Percentiles rank a stretch among this genome's conserved stretches.
Evolutionary conservation across 1,140 invertebrate genomes (phyloP).

Genomic region (Ylistrum balloti): DNA sequence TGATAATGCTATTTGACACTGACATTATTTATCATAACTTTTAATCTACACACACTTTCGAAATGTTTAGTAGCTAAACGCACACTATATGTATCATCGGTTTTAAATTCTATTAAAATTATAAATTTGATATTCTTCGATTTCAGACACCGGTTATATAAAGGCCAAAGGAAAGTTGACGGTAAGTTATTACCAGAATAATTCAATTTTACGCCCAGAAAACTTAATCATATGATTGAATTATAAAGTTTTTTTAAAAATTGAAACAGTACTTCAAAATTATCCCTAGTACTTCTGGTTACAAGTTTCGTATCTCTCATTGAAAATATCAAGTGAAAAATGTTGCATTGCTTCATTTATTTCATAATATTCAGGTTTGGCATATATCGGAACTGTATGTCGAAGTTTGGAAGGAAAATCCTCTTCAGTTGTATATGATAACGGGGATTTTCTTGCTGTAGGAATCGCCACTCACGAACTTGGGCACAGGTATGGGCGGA

Average conservation of each 20-base stretch:
- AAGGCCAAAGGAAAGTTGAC: not conserved
- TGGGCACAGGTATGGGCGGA: not conserved
- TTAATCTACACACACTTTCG: not conserved
- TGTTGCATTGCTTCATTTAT: too few species aligned
- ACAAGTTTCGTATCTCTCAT: too few species aligned
- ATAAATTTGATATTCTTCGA: not conserved
- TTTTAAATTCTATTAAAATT: not conserved
- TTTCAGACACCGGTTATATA: slow-evolving; percentile 19
- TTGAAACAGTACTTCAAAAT: too few species aligned
- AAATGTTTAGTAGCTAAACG: not conserved
- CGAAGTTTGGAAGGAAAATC: slow-evolving; percentile 30
- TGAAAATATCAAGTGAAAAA: too few species aligned
- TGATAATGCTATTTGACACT: too few species aligned
- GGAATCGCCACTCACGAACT: slow-evolving; percentile 5
- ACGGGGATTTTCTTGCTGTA: not conserved
- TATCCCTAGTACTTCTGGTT: too few species aligned
- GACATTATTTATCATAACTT: too few species aligned
- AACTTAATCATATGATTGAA: too few species aligned
- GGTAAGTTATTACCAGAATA: not conserved
- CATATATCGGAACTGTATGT: slow-evolving; percentile 8
- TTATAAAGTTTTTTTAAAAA: too few species aligned
- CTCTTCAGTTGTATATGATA: not conserved
- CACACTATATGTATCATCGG: not conserved
- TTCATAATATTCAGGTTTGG: not conserved
- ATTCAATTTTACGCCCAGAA: too few species aligned